Conservation (phyloP, 1,140 invertebrate species). For the Achroia grisella region DNA sequence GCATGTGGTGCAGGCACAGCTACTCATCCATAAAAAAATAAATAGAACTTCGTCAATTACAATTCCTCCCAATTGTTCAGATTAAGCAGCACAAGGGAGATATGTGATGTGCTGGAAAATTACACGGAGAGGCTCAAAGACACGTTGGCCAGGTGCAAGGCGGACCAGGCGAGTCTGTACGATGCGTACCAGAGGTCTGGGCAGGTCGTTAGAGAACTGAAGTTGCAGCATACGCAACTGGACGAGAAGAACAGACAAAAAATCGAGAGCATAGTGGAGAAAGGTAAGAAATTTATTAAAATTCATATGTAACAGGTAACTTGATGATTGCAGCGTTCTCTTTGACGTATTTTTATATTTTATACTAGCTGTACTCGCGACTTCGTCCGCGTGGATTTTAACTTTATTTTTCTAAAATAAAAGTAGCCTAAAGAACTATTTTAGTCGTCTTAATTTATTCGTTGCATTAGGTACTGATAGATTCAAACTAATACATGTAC, state of each 20-base stretch:
- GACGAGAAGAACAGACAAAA: conserved; percentile 15
- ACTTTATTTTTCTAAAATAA: no score
- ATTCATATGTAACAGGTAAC: no score
- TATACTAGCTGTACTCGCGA: no score
- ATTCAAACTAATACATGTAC: no score
- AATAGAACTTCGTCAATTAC: no score
- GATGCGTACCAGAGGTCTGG: conserved; percentile 32
- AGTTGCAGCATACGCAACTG: conserved; percentile 13
- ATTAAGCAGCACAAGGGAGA: conserved; percentile 39
- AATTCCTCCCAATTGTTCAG: conserved; percentile 10
- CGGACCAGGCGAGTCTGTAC: conserved; percentile 31
- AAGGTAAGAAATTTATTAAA: conserved; percentile 16
- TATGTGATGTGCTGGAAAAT: conserved; percentile 45
- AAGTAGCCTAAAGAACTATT: no score
- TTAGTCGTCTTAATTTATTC: no score
- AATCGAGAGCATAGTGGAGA: conserved; percentile 25
- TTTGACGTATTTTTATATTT: background rate
- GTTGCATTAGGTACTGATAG: no score
- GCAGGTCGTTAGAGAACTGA: conserved; percentile 22
- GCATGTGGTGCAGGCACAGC: no score
- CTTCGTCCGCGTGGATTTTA: no score
- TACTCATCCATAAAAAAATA: no score
- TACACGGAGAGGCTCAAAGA: conserved; percentile 34
- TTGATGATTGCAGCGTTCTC: background rate
- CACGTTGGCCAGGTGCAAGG: conserved; percentile 31